Evolutionary conservation across 2,888 invertebrate genomes (phyloP).

Genomic region (Vanessa cardui): DNA sequence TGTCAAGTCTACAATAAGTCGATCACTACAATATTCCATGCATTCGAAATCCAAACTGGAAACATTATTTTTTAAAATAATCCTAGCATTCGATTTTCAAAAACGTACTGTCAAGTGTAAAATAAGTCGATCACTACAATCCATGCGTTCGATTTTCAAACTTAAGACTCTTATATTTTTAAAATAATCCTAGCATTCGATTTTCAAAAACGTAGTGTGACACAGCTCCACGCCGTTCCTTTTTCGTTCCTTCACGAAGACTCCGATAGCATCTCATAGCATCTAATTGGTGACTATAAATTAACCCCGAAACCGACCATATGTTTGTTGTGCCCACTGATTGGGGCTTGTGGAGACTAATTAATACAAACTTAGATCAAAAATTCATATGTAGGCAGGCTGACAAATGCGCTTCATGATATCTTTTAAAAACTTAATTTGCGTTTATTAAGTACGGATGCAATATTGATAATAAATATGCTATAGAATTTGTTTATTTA

Average conservation of each 20-base stretch:
- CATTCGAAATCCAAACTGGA: neutral
- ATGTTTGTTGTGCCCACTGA: conserved; percentile 45
- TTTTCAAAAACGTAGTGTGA: neutral
- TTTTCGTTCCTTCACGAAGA: conserved; percentile 52
- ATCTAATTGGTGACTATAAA: conserved; percentile 77
- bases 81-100: no score
- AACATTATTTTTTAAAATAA: neutral
- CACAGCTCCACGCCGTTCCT: conserved; percentile 46
- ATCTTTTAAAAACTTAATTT: no score
- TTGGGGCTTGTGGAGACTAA: conserved; percentile 36
- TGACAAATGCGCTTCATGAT: no score
- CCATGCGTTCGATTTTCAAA: neutral
- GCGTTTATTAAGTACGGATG: no score
- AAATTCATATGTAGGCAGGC: no score
- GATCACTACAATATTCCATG: no score
- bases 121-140: no score
- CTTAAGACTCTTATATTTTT: neutral
- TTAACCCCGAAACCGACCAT: conserved; percentile 47
- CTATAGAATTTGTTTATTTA: no score
- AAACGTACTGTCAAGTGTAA: no score
- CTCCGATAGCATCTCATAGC: conserved; percentile 65
- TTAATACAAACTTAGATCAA: conserved; percentile 20
- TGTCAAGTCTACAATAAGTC: no score
- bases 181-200: neutral
- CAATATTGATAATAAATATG: no score